Evolutionary conservation across 1,140 invertebrate species (phyloP), one percentile per base, ranked within the genome.

Genomic region (Ganaspis sp.): DNA sequence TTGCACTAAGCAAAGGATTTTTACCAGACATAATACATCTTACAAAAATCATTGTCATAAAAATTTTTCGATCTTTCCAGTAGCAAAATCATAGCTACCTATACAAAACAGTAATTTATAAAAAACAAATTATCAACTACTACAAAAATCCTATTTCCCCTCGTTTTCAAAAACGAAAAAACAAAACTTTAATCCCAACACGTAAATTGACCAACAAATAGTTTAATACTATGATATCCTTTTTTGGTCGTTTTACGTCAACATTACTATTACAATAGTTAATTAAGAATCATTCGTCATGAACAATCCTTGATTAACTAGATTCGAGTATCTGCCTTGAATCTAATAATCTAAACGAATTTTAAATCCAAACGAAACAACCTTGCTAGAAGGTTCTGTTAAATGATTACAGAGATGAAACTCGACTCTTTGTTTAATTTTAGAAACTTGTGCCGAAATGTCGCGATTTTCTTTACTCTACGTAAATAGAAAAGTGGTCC

Each of bases 401-500:
- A 64, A 34, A 64, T 34, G 12, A 15, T 26, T 12, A 1, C 9
- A 58, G 23, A 29, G 54, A 29, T 29, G 54, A 64, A 64, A 64
- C 54, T 64, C 54, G 54, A 64, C 23, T 64, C 54, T 26, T 26
- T 4, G 26, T 64, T 64, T 49, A 17, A 64, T 64, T 64, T 64
- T 64, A 64, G 58, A 64, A 64, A n/a, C 58, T 6, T 29, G 26
- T 64, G 58, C 58, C 58, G 23, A 54, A 78, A 78, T 40, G 12
- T 69, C 69, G 23, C 53, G 72, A 75, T 69, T 76, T 72, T 74
- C 72, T 75, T 73, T 40, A 77, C 45, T 69, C 74, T 64, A 69
- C 70, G 79, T 78, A 85, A 80, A 82, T 85, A 83, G 53, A 85
- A 84, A 84, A 85, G 77, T 85, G 84, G 84, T 85, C 84, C 84